Conservation (phyloP, 2,888 invertebrate genomes). For the Apotomis betuletana region DNA sequence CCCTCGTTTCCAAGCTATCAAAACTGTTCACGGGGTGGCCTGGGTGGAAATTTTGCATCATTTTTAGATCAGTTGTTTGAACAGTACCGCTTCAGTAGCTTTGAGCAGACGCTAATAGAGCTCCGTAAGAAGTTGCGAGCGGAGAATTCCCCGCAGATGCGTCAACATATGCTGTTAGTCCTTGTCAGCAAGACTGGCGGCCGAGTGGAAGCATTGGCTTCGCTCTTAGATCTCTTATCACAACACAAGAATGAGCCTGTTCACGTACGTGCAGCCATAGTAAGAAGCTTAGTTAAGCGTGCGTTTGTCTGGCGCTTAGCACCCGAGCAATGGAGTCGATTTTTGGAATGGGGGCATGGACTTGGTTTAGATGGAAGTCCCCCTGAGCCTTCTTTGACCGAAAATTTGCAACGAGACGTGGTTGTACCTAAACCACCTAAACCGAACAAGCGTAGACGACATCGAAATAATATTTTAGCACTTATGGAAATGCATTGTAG, state of each 20-base stretch:
- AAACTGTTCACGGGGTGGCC: neutral
- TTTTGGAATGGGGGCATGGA: slow-evolving; percentile 59
- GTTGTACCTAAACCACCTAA: neutral
- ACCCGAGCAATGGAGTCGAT: slow-evolving; percentile 55
- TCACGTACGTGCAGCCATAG: slow-evolving; percentile 61
- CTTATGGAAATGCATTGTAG: neutral
- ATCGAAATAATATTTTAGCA: neutral
- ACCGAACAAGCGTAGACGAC: neutral
- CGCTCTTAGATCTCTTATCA: slow-evolving; percentile 55
- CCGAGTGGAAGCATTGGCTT: slow-evolving; percentile 53
- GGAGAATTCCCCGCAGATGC: slow-evolving; percentile 56
- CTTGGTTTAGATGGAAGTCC: slow-evolving; percentile 63
- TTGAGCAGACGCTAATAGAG: slow-evolving; percentile 61
- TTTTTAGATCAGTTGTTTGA: slow-evolving; percentile 63
- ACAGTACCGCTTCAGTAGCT: slow-evolving; percentile 61
- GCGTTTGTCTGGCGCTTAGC: slow-evolving; percentile 63
- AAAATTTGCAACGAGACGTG: neutral
- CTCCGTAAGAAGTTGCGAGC: slow-evolving; percentile 55
- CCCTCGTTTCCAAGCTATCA: neutral
- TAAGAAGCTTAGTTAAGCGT: slow-evolving; percentile 67
- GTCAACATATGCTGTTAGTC: slow-evolving; percentile 68
- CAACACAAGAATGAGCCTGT: slow-evolving; percentile 62
- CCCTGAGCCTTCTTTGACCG: slow-evolving; percentile 52
- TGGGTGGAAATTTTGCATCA: neutral
- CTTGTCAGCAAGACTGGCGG: slow-evolving; percentile 70